Percentiles rank a stretch among this genome's conserved stretches.
Evolutionary conservation across 2,797 vertebrate species (phyloP).

Genomic region (Micropoecilia bifurca): DNA sequence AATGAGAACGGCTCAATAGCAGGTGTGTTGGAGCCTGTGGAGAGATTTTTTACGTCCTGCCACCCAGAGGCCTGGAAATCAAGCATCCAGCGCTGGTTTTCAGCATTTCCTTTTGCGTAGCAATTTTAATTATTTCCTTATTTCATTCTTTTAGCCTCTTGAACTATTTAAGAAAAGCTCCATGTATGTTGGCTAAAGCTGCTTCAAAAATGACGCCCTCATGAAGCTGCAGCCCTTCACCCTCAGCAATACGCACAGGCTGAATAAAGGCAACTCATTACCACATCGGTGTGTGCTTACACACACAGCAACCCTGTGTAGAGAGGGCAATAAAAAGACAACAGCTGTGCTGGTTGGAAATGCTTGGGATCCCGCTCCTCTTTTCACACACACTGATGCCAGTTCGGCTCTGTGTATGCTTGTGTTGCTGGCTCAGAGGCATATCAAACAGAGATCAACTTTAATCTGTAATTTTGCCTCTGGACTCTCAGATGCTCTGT

Average conservation of each 20-base stretch:
- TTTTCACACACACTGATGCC: background rate
- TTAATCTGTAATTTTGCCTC: constrained; percentile 12
- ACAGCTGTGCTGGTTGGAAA: constrained; percentile 9
- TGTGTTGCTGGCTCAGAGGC: constrained; percentile 2
- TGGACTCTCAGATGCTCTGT: constrained; percentile 1
- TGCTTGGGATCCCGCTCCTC: background rate
- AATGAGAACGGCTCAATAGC: background rate
- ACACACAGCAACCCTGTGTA: constrained; percentile 5
- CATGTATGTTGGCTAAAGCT: background rate
- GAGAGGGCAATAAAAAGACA: constrained; percentile 3
- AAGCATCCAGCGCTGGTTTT: background rate
- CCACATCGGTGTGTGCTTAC: background rate
- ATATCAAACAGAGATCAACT: constrained; percentile 5
- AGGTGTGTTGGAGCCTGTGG: background rate
- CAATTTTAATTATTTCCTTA: background rate
- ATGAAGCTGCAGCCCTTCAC: background rate
- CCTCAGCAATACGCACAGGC: background rate
- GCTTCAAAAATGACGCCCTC: background rate
- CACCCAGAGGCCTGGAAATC: background rate
- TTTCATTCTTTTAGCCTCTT: background rate
- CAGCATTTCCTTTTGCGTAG: background rate
- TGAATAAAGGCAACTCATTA: background rate
- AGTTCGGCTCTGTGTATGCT: background rate
- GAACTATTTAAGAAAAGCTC: background rate
- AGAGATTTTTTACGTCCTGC: background rate